Evolutionary conservation across 1,140 invertebrate genomes (phyloP).

Genomic region (Leptonema lineaticorne): DNA sequence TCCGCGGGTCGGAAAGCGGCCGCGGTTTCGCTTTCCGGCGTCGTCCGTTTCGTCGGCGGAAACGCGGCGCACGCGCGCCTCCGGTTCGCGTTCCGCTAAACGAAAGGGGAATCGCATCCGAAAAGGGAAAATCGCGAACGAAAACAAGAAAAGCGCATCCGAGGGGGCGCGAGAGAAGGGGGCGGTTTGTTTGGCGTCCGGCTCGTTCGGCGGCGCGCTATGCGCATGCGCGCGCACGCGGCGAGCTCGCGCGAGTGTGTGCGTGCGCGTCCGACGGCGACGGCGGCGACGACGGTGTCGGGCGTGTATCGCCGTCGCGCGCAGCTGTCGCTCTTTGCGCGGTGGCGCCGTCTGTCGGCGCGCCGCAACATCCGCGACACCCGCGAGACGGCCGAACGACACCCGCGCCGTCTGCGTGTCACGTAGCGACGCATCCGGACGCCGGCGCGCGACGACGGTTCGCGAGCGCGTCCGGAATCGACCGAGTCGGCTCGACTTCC

Average conservation of each 20-base stretch:
- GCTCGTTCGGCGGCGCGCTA: not conserved
- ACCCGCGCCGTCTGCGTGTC: not conserved
- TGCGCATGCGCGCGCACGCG: not conserved
- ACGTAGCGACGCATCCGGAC: not conserved
- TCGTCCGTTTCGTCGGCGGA: not conserved
- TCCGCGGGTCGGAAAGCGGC: no score
- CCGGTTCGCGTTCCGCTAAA: no score
- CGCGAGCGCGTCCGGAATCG: no score
- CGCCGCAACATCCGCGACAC: not conserved
- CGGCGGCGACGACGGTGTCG: not conserved
- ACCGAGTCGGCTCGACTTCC: no score
- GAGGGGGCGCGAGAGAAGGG: not conserved
- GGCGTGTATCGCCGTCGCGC: not conserved
- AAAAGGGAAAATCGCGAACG: no score
- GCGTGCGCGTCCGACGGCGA: not conserved
- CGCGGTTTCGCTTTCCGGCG: not conserved
- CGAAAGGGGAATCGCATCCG: no score
- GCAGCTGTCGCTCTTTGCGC: not conserved
- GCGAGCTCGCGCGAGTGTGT: not conserved
- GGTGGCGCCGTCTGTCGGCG: slow-evolving; percentile 2
- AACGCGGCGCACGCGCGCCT: not conserved
- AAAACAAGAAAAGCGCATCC: not conserved
- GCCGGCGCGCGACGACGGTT: not conserved
- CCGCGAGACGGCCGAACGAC: not conserved
- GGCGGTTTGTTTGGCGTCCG: not conserved